phyloP scores from a whole-genome alignment of 2,113 vertebrate species.

The Chunga burmeisteri region DNA sequence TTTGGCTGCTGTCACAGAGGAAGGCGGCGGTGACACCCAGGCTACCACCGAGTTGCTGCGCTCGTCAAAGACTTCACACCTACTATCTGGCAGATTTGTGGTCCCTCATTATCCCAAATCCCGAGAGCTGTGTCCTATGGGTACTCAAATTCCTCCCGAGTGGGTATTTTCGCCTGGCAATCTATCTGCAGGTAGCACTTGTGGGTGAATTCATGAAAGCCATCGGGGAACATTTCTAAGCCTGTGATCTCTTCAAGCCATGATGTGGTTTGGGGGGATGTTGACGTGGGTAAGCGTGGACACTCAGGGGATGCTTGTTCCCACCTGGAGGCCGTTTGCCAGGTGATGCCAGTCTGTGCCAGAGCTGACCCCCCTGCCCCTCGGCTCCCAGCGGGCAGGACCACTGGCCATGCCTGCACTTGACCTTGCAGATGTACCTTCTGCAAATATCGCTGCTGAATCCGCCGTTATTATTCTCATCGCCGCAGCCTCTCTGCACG shows the following conservation, averaged over 20 bases:
- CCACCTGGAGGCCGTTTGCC: background rate
- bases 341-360: background rate
- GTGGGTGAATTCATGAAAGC: background rate
- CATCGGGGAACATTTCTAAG: background rate
- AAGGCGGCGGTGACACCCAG: background rate
- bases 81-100: background rate
- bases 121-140: background rate
- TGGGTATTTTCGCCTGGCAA: accelerated
- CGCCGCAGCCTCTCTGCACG: background rate
- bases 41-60: background rate
- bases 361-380: background rate
- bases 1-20: background rate
- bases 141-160: background rate
- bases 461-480: background rate
- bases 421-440: background rate
- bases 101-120: background rate
- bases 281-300: accelerated
- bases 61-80: background rate
- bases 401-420: background rate
- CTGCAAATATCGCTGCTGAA: background rate
- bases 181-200: background rate
- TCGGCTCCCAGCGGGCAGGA: background rate
- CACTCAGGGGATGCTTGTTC: background rate
- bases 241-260: accelerated
- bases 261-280: background rate